phyloP scores from a whole-genome alignment of 2,113 vertebrate species.

The Harpagus bidentatus region DNA sequence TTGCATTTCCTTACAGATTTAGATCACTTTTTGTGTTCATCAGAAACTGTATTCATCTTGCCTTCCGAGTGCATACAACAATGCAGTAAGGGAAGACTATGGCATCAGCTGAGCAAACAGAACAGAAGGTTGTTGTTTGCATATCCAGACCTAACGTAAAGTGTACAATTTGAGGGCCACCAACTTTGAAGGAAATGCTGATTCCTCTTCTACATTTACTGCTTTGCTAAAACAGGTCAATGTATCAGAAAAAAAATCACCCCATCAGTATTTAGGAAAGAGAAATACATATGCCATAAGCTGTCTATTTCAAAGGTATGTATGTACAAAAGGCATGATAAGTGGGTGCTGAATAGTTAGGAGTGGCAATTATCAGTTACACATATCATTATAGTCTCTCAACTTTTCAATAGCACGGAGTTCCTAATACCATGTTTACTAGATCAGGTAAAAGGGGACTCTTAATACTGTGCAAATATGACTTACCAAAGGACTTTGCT shows the following conservation, averaged over 20 bases:
- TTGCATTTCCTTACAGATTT: background rate
- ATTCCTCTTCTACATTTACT: background rate
- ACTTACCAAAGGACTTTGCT: conserved; percentile 65
- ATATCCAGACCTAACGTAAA: background rate
- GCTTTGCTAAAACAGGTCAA: background rate
- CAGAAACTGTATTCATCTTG: background rate
- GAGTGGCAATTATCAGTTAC: conserved; percentile 26
- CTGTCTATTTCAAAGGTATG: conserved; percentile 34
- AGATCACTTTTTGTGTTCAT: background rate
- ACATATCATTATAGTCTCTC: background rate
- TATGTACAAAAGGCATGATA: conserved; percentile 34
- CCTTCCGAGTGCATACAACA: background rate
- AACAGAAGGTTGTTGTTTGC: conserved; percentile 24
- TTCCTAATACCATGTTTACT: conserved; percentile 57
- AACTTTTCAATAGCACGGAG: conserved; percentile 9
- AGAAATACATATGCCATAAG: background rate
- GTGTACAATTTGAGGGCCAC: background rate
- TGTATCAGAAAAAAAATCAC: background rate
- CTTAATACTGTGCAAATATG: conserved; percentile 68
- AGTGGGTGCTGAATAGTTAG: conserved; percentile 7
- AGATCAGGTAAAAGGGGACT: conserved; percentile 47
- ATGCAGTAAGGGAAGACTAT: background rate
- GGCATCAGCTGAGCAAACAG: conserved; percentile 63
- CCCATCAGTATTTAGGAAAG: background rate
- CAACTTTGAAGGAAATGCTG: background rate